A percentile compares a stretch with the other conserved stretches of the same genome.
phyloP scores from a whole-genome alignment of 2,113 vertebrate species.

The Microcebus lehilahytsara region DNA sequence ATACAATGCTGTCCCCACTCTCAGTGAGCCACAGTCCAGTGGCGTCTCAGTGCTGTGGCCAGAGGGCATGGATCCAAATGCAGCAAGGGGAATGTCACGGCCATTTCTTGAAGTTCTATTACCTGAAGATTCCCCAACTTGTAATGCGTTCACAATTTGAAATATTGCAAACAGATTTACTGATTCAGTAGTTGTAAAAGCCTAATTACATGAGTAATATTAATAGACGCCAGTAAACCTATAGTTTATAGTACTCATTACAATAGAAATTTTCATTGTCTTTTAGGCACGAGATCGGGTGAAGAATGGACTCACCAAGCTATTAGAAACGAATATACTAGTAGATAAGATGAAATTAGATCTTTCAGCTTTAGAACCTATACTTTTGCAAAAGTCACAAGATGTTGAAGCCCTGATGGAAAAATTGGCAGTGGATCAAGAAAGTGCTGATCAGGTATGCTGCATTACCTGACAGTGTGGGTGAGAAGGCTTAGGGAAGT shows the following conservation, averaged over 20 bases:
- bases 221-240: background rate
- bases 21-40: background rate
- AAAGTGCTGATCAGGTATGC: conserved; percentile 87
- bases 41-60: background rate
- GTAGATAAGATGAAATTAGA: conserved; percentile 92
- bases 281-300: conserved; percentile 88
- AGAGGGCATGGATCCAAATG: background rate
- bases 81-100: background rate
- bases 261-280: conserved; percentile 42
- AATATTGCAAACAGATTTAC: background rate
- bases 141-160: background rate
- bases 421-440: conserved; percentile 88
- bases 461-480: background rate
- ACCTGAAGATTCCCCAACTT: background rate
- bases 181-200: background rate
- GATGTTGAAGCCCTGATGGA: conserved; percentile 89
- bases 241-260: background rate
- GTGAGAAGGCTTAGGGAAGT: background rate
- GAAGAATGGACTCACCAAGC: conserved; percentile 89
- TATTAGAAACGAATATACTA: conserved; percentile 89
- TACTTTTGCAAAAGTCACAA: conserved; percentile 88
- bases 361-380: conserved; percentile 89
- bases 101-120: background rate
- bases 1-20: background rate
- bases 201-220: background rate